Conservation (phyloP, 2,797 vertebrate genomes). For the Sylvilagus floridanus region DNA sequence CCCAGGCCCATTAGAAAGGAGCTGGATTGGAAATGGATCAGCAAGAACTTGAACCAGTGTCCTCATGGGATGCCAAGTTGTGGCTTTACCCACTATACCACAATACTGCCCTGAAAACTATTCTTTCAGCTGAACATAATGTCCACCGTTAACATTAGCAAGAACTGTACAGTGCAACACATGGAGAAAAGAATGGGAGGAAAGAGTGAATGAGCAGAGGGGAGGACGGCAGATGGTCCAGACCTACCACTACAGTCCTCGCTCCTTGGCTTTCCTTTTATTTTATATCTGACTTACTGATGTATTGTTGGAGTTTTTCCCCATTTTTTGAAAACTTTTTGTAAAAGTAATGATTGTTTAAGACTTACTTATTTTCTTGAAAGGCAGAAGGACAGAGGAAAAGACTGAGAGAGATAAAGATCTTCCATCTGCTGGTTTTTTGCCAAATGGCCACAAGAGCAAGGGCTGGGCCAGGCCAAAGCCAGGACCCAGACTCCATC, state of each 20-base stretch:
- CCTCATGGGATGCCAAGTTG: too few species aligned
- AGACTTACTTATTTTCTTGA: too few species aligned
- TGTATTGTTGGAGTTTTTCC: background rate
- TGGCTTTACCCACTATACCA: too few species aligned
- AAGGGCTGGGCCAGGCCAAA: too few species aligned
- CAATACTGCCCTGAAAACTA: background rate
- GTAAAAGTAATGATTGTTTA: background rate
- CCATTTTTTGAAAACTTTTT: background rate
- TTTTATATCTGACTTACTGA: conserved; percentile 1
- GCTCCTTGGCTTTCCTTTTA: conserved; percentile 4
- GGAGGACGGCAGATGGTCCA: background rate
- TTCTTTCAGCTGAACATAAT: background rate
- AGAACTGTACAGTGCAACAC: background rate
- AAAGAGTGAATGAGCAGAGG: background rate
- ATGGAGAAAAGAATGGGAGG: background rate
- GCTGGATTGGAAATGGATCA: too few species aligned
- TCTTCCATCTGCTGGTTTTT: too few species aligned
- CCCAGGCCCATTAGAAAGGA: too few species aligned
- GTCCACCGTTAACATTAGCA: background rate
- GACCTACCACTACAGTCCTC: background rate
- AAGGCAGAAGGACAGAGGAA: too few species aligned
- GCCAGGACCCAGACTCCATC: too few species aligned
- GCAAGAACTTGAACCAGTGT: too few species aligned
- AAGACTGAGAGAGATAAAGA: too few species aligned
- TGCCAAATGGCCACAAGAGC: too few species aligned